These are phyloP conservation scores for Characodon lateralis DNA, from an alignment of 2,797 vertebrate species.

Conservation along the genomic window DNA sequence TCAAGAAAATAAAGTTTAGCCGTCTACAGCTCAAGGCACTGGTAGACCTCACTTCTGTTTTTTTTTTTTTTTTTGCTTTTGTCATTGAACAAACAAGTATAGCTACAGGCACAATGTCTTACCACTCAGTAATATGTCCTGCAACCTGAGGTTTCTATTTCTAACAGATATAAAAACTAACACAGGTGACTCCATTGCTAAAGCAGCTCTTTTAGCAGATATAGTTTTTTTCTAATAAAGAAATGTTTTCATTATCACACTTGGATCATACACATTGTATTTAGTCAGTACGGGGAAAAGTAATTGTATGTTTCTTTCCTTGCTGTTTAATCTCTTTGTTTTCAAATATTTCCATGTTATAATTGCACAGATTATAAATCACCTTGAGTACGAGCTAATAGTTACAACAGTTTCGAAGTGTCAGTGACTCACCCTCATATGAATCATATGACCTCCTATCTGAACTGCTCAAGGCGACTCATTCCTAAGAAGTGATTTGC, in stretches of 20 bases:
- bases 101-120: constrained; percentile 57
- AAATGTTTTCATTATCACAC: constrained; percentile 54
- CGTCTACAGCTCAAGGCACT: constrained; percentile 41
- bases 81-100: constrained; percentile 41
- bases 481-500: constrained; percentile 75
- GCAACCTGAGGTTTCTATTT: constrained; percentile 68
- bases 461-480: constrained; percentile 76
- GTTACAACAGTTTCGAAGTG: constrained; percentile 58
- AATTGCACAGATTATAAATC: constrained; percentile 44
- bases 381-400: constrained; percentile 43
- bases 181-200: constrained; percentile 8
- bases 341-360: constrained; percentile 42
- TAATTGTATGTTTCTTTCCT: constrained; percentile 38
- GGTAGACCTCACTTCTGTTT: constrained; percentile 25
- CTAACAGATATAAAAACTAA: constrained; percentile 60
- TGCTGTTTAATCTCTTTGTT: constrained; percentile 28
- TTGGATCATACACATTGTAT: constrained; percentile 40
- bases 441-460: constrained; percentile 63
- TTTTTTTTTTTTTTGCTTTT: constrained; percentile 6
- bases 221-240: constrained; percentile 42
- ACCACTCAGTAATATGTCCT: constrained; percentile 76
- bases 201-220: constrained; percentile 46
- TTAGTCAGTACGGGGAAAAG: constrained; percentile 33
- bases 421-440: constrained; percentile 68
- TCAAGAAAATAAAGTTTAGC: constrained; percentile 68